A percentile compares a stretch with the other conserved stretches of the same genome.
These are phyloP conservation scores for Pterostichus niger DNA, from an alignment of 2,888 invertebrate species.

Conservation along the genomic window DNA sequence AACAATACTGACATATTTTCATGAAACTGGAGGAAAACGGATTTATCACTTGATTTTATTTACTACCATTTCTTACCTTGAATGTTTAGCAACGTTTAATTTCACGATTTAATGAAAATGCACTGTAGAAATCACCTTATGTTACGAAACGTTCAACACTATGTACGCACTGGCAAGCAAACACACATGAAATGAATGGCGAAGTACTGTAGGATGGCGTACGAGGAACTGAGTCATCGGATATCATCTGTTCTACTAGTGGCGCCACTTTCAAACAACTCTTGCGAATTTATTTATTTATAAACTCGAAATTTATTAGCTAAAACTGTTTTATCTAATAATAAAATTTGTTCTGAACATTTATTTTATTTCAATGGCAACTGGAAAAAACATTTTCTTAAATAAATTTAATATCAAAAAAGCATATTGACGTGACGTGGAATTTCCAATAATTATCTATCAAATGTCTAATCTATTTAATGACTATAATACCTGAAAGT, in stretches of 20 bases:
- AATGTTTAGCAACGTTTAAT: conserved; percentile 65
- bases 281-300: conserved; percentile 35
- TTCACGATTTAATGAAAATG: conserved; percentile 57
- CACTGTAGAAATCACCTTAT: conserved; percentile 63
- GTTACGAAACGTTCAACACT: conserved; percentile 65
- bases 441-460: conserved; percentile 27
- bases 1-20: conserved; percentile 66
- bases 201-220: conserved; percentile 49
- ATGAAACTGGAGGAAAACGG: conserved; percentile 23
- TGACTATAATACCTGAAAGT: conserved; percentile 28
- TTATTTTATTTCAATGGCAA: conserved; percentile 7
- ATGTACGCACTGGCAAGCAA: conserved; percentile 65
- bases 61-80: conserved; percentile 58
- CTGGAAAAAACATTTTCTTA: neutral
- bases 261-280: conserved; percentile 52
- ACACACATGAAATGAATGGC: conserved; percentile 66
- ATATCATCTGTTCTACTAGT: conserved; percentile 60
- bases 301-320: conserved; percentile 28
- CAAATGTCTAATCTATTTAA: conserved; percentile 13
- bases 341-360: conserved; percentile 32
- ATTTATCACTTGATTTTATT: conserved; percentile 51
- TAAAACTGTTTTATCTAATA: neutral
- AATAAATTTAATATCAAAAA: conserved; percentile 17
- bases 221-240: conserved; percentile 67
- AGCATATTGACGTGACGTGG: neutral